Conservation (phyloP, 2,113 vertebrate species). For the Excalfactoria chinensis region DNA sequence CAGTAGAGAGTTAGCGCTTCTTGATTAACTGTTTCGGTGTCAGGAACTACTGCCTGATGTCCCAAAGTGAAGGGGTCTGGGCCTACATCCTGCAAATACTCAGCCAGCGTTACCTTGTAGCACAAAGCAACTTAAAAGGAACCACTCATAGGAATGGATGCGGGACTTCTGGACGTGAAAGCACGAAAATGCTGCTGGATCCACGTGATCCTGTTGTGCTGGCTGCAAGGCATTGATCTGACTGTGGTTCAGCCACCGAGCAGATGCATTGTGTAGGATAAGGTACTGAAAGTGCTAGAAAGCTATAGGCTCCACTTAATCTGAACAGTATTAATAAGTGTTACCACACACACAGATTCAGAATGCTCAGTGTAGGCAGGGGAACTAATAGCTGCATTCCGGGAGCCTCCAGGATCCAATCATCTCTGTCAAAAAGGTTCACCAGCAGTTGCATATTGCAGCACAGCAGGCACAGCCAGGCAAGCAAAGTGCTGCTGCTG, state of each 20-base stretch:
- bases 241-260: not conserved
- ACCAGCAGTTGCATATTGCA: not conserved
- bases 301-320: not conserved
- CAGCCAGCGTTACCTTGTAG: not conserved
- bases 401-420: conserved; percentile 25
- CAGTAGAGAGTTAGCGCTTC: conserved; percentile 25
- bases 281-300: not conserved
- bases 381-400: not conserved
- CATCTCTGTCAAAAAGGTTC: not conserved
- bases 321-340: conserved; percentile 6
- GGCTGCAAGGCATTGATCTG: not conserved
- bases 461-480: not conserved
- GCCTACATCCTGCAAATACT: not conserved
- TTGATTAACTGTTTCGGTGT: conserved; percentile 62
- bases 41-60: conserved; percentile 10
- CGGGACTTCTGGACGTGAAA: not conserved
- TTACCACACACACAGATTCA: not conserved
- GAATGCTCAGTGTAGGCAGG: not conserved
- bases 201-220: not conserved
- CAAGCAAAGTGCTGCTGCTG: not conserved
- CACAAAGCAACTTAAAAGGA: not conserved
- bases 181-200: not conserved
- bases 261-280: not conserved
- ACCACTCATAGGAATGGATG: not conserved
- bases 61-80: conserved; percentile 8